Evolutionary conservation across 2,113 vertebrate genomes (phyloP).

Genomic region (Amphiprion percula): DNA sequence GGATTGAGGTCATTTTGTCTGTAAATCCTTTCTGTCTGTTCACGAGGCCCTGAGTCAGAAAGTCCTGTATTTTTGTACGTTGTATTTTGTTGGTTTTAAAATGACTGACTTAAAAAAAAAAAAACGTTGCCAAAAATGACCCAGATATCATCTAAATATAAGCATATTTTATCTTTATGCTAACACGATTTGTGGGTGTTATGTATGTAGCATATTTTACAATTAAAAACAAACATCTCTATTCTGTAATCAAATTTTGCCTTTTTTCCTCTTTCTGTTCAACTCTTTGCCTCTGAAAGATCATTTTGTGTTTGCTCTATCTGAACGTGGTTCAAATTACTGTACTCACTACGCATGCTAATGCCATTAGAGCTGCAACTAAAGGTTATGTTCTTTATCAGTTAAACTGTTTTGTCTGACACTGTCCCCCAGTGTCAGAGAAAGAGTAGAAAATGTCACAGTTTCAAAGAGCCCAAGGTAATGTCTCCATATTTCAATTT

Average conservation of each 20-base stretch:
- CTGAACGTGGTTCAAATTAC: too few species aligned
- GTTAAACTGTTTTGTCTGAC: too few species aligned
- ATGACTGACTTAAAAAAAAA: not conserved
- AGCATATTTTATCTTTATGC: not conserved
- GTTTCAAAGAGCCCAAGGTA: not conserved
- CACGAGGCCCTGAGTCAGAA: not conserved
- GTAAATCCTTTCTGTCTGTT: not conserved
- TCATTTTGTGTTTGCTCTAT: not conserved
- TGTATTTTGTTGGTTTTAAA: not conserved
- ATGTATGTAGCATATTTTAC: not conserved
- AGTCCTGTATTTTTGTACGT: not conserved
- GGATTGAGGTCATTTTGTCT: constrained; percentile 44
- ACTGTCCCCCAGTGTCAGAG: too few species aligned
- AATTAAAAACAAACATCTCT: not conserved
- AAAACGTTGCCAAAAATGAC: too few species aligned
- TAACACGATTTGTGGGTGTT: not conserved
- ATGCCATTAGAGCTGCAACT: too few species aligned
- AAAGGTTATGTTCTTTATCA: too few species aligned
- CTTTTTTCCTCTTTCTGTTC: not conserved
- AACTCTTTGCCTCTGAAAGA: not conserved
- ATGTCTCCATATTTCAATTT: constrained; percentile 7
- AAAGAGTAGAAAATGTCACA: not conserved
- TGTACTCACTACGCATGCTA: too few species aligned
- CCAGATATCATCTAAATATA: too few species aligned
- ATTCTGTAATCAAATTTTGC: not conserved